phyloP scores from a whole-genome alignment of 2,888 invertebrate genomes.

The Netelia melanura region DNA sequence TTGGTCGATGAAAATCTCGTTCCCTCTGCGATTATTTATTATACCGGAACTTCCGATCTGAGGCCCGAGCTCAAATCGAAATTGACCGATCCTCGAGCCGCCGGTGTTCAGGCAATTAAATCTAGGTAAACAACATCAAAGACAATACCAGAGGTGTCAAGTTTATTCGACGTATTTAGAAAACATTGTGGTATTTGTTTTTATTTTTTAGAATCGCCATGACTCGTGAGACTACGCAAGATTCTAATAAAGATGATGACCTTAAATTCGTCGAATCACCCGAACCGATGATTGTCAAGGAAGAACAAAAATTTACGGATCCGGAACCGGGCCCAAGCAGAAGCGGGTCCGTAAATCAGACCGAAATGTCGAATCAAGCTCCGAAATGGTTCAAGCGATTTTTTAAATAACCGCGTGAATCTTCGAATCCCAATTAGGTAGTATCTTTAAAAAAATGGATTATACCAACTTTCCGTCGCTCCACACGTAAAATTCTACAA shows the following conservation, averaged over 20 bases:
- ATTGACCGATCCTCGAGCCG: slow-evolving; percentile 89
- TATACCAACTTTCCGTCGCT: slow-evolving; percentile 37
- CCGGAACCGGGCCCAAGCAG: slow-evolving; percentile 61
- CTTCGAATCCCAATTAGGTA: slow-evolving; percentile 11
- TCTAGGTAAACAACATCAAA: slow-evolving; percentile 86
- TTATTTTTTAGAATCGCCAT: slow-evolving; percentile 70
- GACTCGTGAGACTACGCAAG: slow-evolving; percentile 60
- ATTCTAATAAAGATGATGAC: slow-evolving; percentile 52
- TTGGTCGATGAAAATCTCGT: slow-evolving; percentile 91
- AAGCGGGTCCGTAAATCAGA: slow-evolving; percentile 57
- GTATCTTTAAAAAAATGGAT: slow-evolving; percentile 8
- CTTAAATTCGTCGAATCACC: slow-evolving; percentile 36
- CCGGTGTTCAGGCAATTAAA: slow-evolving; percentile 89
- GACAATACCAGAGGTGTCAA: slow-evolving; percentile 28
- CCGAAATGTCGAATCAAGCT: slow-evolving; percentile 68
- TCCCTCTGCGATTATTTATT: slow-evolving; percentile 92
- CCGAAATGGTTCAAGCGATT: slow-evolving; percentile 77
- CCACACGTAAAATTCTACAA: slow-evolving; percentile 7
- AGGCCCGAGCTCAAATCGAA: slow-evolving; percentile 88
- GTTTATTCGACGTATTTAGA: slow-evolving; percentile 18
- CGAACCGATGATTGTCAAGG: slow-evolving; percentile 2
- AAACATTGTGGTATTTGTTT: neutral
- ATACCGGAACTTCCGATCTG: slow-evolving; percentile 85
- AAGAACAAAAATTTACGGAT: slow-evolving; percentile 44
- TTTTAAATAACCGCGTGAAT: slow-evolving; percentile 71